Base-by-base conservation (phyloP, 2,888 invertebrate genomes). In the Schizaphis graminum region DNA sequence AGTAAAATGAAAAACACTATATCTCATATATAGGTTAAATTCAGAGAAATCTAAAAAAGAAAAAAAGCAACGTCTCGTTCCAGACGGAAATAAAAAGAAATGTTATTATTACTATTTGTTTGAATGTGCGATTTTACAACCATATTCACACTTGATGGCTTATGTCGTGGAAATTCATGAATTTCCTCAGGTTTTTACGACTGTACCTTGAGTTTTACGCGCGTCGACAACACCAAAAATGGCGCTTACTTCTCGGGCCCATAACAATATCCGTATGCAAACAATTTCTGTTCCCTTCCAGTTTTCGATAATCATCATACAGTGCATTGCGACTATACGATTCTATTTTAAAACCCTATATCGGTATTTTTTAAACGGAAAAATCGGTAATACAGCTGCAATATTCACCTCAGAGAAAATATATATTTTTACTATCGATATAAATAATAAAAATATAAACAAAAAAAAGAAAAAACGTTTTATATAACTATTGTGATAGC, bases 141-240 rank as follows among this genome's bases (percentile, higher is more conserved):
- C 67, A 53, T 92, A 56, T 67, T 93, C 67, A 56, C 67, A 56
- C 47, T 85, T 90, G 90, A 93, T 93, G 35, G 93, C 93, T 77
- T 89, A 56, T 77, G 92, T 77, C 92, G 57, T 41, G 35, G 90
- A 93, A 93, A 93, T 93, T 90, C 93, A 57, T 47, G 93, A 90
- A 93, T 93, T 93, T 56, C 85, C 86, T 21, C 35, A 56, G 35
- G 89, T 49, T 92, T 91, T 92, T 92, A 92, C 21, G 92, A 88
- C 92, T 35, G 61, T 49, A 87, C 67, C 92, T 88, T 85, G 56
- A 56, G 77, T 89, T 89, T 77, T 92, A 87, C 49, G 8, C 21
- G 35, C 47, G 87, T 53, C 67, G 61, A 88, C 87, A 53, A 88
- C 35, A 87, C 87, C 47, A 21, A 87, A 49, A 87, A 92, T 21